Evolutionary conservation across 2,888 invertebrate genomes (phyloP).

Genomic region (Xanthia togata): DNA sequence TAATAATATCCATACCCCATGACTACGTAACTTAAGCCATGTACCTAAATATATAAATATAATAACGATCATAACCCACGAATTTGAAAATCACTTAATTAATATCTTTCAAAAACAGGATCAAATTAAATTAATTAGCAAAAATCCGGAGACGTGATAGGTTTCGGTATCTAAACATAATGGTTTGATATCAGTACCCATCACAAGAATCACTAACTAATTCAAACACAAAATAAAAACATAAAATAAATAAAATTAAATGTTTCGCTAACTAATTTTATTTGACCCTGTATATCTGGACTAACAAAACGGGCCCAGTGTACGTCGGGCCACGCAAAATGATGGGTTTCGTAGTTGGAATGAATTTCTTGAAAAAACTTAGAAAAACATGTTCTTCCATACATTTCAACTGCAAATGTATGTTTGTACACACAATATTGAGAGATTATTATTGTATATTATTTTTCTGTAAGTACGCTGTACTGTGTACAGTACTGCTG

Average conservation of each 20-base stretch:
- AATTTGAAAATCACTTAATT: slow-evolving; percentile 3
- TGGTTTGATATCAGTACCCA: too few relatives aligned
- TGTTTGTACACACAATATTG: too few relatives aligned
- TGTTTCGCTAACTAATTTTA: not conserved
- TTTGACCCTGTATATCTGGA: not conserved
- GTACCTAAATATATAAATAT: not conserved
- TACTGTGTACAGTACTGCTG: too few relatives aligned
- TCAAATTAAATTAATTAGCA: not conserved
- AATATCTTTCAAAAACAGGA: not conserved
- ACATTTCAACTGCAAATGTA: too few relatives aligned
- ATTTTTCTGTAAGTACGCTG: too few relatives aligned
- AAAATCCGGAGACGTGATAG: not conserved
- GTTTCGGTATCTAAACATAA: too few relatives aligned
- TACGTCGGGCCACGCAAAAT: too few relatives aligned
- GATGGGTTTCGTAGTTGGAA: too few relatives aligned
- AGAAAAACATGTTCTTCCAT: too few relatives aligned
- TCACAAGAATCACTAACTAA: not conserved
- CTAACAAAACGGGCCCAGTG: not conserved
- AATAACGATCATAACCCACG: not conserved
- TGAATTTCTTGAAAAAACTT: too few relatives aligned
- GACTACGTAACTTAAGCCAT: not conserved
- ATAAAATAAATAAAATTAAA: not conserved
- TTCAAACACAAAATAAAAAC: not conserved
- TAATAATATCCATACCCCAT: not conserved
- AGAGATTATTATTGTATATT: too few relatives aligned